These are phyloP conservation scores for Spea bombifrons DNA, from an alignment of 2,113 vertebrate genomes.

Conservation along the genomic window DNA sequence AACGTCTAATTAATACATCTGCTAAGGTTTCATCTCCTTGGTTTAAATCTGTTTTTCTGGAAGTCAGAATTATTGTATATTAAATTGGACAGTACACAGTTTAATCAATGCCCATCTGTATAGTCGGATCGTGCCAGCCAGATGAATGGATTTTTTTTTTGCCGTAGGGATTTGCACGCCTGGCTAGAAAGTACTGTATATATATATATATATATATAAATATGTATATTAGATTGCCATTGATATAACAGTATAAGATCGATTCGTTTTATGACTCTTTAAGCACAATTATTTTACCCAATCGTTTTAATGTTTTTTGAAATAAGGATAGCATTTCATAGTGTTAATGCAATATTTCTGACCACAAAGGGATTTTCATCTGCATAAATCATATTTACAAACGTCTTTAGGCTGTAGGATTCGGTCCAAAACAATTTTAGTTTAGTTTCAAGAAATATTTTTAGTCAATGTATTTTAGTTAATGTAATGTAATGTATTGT, in stretches of 20 bases:
- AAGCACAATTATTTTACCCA: conserved; percentile 35
- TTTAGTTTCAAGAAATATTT: neutral
- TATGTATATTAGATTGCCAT: conserved; percentile 41
- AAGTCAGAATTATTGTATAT: conserved; percentile 51
- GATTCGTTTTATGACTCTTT: conserved; percentile 37
- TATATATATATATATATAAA: conserved; percentile 27
- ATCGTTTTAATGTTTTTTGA: conserved; percentile 23
- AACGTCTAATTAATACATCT: neutral
- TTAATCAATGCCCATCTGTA: conserved; percentile 58
- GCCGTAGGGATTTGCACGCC: conserved; percentile 52
- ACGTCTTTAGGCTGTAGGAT: neutral
- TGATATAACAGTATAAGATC: conserved; percentile 52
- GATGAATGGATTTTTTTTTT: conserved; percentile 43
- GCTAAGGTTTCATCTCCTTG: conserved; percentile 44
- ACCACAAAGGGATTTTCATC: conserved; percentile 17
- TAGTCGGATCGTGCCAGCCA: conserved; percentile 18
- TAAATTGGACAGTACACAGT: conserved; percentile 55
- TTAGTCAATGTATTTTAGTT: too few relatives aligned
- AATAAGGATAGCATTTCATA: conserved; percentile 12
- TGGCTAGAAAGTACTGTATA: conserved; percentile 53
- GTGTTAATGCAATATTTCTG: neutral
- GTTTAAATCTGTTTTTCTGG: conserved; percentile 53
- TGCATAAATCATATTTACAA: conserved; percentile 10
- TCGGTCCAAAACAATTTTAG: neutral
- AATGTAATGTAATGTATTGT: too few relatives aligned